Evolutionary conservation across 1,140 invertebrate species (phyloP).

Genomic region (Grapholita molesta): DNA sequence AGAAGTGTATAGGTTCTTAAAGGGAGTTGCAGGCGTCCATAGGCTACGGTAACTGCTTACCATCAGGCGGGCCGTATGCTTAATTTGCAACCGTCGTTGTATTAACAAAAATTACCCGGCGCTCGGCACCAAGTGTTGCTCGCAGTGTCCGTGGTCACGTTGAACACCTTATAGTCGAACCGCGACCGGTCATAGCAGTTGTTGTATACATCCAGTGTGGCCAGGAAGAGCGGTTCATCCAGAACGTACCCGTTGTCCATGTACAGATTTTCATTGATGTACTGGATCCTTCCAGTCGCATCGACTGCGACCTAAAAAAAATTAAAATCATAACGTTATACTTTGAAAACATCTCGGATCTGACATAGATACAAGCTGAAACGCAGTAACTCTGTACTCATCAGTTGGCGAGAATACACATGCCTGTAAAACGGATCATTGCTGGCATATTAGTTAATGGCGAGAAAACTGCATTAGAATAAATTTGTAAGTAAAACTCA

Average conservation of each 20-base stretch:
- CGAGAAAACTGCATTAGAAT: too few relatives aligned
- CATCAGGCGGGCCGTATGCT: too few relatives aligned
- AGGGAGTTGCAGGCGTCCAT: too few relatives aligned
- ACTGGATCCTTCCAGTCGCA: slow-evolving; percentile 80
- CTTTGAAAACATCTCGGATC: slow-evolving; percentile 1
- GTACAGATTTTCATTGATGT: slow-evolving; percentile 77
- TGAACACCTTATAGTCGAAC: slow-evolving; percentile 78
- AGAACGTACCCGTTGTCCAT: slow-evolving; percentile 31
- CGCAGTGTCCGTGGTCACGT: slow-evolving; percentile 81
- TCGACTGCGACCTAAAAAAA: slow-evolving; percentile 80
- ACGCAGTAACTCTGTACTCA: too few relatives aligned
- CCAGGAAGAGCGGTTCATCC: slow-evolving; percentile 15
- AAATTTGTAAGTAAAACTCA: too few relatives aligned
- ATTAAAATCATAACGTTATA: not conserved
- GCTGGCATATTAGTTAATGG: too few relatives aligned
- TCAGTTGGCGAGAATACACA: too few relatives aligned
- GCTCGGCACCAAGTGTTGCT: slow-evolving; percentile 80
- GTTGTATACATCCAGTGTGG: slow-evolving; percentile 23
- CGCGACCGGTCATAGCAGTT: slow-evolving; percentile 79
- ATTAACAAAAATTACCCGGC: slow-evolving; percentile 79
- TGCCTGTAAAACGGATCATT: too few relatives aligned
- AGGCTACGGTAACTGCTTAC: too few relatives aligned
- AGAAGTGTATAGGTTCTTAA: too few relatives aligned
- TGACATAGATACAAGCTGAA: too few relatives aligned
- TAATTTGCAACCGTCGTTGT: too few relatives aligned